Evolutionary conservation across 2,888 invertebrate genomes (phyloP), one percentile per base, ranked within the genome.

Genomic region (Cosmia trapezina): DNA sequence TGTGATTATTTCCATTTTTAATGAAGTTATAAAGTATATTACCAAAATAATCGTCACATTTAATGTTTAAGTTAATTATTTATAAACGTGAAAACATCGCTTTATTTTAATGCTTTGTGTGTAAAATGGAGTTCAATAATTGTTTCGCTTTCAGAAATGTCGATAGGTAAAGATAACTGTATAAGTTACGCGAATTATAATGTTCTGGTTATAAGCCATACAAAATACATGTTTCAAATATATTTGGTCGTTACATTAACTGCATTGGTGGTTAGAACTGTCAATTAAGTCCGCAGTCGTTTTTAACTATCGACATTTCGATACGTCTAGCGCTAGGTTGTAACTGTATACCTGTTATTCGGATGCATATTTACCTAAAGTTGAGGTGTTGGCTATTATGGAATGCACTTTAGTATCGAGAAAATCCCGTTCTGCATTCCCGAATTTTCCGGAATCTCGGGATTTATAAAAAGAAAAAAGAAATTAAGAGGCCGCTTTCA

Each of bases 31-130:
- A 76, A 83, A 83, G 65, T 80, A 81, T 85, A 85, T 83, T 84
- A 88, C 86, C 87, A 87, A 88, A 88, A 87, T 87, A 82, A 87
- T 83, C 83, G 85, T 87, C 88, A 85, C 86, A 86, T 86, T 80
- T 78, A 88, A 76, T 78, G 76, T 83, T 78, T 87, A 87, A 86
- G 83, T 81, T 80, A 80, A 87, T 80, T 86, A 86, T 86, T 84
- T 88, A 83, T 88, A 65, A 74, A 73, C 67, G 51, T 81, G 59
- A 74, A 75, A 61, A 76, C 73, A 74, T 74, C 57, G 85, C 78
- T 82, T 86, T 78, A 76, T 75, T 78, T 77, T 65, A 88, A 78
- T 67, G 85, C 82, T 81, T 84, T 83, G 64, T 87, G 83, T 81
- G 68, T 78, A 72, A 75, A 72, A 76, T 80, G 62, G 81, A 81